phyloP scores from a whole-genome alignment of 2,797 vertebrate species.

The Bovichtus variegatus region DNA sequence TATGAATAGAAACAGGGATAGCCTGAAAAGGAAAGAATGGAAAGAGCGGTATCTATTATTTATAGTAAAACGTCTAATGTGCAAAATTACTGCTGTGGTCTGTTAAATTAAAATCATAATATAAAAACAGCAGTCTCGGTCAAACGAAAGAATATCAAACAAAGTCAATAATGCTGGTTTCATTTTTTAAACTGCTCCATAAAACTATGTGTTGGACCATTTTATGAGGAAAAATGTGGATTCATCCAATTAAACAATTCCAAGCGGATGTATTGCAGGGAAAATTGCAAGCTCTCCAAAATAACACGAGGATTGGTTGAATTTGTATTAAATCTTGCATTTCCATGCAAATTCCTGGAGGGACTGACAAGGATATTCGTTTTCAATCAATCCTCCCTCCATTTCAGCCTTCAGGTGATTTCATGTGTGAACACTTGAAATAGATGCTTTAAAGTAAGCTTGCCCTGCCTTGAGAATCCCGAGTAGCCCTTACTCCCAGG shows the following conservation, averaged over 20 bases:
- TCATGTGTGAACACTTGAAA: constrained; percentile 34
- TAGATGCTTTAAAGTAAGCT: constrained; percentile 36
- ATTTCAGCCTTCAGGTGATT: constrained; percentile 3
- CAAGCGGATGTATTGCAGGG: background rate
- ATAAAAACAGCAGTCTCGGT: background rate
- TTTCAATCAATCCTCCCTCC: background rate
- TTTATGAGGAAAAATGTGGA: background rate
- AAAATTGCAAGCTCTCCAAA: constrained; percentile 15
- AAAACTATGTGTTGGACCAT: background rate
- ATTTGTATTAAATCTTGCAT: constrained; percentile 29
- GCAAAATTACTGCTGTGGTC: background rate
- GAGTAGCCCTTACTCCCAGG: constrained; percentile 28
- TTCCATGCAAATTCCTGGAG: constrained; percentile 22
- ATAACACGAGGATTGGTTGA: constrained; percentile 5
- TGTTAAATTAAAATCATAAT: background rate
- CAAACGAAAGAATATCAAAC: background rate
- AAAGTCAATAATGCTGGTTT: background rate
- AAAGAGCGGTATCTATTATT: background rate
- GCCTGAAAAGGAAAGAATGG: background rate
- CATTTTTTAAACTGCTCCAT: background rate
- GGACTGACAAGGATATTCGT: background rate
- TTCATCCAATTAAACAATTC: constrained; percentile 3
- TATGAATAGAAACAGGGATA: background rate
- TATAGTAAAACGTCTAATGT: background rate
- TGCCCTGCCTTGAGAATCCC: constrained; percentile 21